Conservation (phyloP, 2,888 invertebrate genomes). For the Eupithecia pulchellata region DNA sequence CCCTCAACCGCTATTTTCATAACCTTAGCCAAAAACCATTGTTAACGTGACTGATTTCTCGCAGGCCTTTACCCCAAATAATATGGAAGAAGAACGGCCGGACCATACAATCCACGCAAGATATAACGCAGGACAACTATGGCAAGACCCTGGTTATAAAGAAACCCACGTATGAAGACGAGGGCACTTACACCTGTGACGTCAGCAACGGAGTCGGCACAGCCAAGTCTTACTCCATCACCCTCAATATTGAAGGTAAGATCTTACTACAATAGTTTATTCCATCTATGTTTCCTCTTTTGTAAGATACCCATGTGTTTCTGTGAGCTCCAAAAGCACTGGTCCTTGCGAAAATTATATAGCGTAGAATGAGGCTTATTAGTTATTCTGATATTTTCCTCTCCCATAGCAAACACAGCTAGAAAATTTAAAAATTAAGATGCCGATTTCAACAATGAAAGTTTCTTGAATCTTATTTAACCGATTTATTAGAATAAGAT, state of each 20-base stretch:
- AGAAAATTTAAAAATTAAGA: neutral
- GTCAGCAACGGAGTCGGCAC: conserved; percentile 96
- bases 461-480: neutral
- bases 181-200: conserved; percentile 97
- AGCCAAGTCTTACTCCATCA: conserved; percentile 93
- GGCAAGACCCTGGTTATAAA: conserved; percentile 97
- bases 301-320: too few relatives aligned
- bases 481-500: neutral
- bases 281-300: neutral
- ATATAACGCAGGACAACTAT: conserved; percentile 94
- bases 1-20: neutral
- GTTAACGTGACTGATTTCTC: neutral
- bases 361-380: neutral
- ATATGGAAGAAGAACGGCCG: conserved; percentile 95
- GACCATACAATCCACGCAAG: conserved; percentile 88
- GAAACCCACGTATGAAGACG: conserved; percentile 94
- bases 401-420: too few relatives aligned
- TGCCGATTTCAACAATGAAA: neutral
- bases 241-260: conserved; percentile 89
- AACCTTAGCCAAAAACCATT: neutral
- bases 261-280: neutral
- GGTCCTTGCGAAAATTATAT: neutral
- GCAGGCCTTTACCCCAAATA: conserved; percentile 95
- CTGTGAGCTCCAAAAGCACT: neutral
- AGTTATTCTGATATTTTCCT: neutral